These are phyloP conservation scores for Bradypodion ventrale DNA, from an alignment of 2,797 vertebrate species.

Conservation along the genomic window DNA sequence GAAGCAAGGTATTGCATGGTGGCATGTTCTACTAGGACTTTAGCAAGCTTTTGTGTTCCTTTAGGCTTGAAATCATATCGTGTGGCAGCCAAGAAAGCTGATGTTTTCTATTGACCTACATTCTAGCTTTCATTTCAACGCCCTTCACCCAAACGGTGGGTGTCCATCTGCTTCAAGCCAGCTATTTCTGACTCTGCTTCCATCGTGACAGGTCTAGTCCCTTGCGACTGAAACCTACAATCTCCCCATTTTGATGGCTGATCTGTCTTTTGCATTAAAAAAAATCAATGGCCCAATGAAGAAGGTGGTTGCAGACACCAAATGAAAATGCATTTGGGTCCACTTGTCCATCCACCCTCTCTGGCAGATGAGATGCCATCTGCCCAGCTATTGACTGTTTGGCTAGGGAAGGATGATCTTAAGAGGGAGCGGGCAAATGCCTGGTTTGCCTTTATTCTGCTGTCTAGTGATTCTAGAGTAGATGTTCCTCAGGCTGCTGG, in stretches of 20 bases:
- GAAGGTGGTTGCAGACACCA: conserved; percentile 54
- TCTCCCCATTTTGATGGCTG: conserved; percentile 32
- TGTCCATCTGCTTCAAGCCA: conserved; percentile 29
- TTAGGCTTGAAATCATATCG: neutral
- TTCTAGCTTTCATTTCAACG: conserved; percentile 15
- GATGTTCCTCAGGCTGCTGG: conserved; percentile 71
- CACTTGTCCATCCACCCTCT: conserved; percentile 22
- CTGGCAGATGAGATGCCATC: conserved; percentile 70
- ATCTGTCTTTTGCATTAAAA: conserved; percentile 32
- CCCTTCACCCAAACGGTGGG: neutral
- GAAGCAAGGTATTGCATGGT: neutral
- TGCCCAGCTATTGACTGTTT: conserved; percentile 73
- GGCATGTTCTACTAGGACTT: fast-evolving
- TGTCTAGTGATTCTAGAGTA: conserved; percentile 70
- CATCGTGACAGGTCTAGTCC: neutral
- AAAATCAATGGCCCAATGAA: conserved; percentile 36
- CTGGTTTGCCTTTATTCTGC: conserved; percentile 69
- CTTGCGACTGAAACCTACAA: conserved; percentile 44
- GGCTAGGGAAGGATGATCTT: conserved; percentile 50
- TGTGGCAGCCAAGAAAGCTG: neutral
- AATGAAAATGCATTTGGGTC: conserved; percentile 54
- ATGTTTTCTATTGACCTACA: conserved; percentile 7
- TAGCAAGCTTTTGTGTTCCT: fast-evolving
- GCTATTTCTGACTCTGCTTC: conserved; percentile 34
- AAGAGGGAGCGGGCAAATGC: conserved; percentile 64